phyloP scores from a whole-genome alignment of 2,113 vertebrate genomes.

The Grammomys surdaster region DNA sequence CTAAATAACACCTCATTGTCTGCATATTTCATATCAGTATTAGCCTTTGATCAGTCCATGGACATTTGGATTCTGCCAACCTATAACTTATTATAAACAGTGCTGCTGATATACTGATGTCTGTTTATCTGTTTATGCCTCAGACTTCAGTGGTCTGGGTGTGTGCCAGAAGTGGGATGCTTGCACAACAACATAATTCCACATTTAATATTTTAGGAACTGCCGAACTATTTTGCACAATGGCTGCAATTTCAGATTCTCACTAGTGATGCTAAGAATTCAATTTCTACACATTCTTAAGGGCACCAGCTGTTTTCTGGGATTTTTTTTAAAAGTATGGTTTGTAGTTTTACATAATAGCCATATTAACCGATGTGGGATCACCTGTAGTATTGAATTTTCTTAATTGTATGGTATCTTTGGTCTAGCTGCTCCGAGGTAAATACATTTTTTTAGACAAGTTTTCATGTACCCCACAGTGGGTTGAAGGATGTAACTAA shows the following conservation, averaged over 20 bases:
- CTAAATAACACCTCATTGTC: not conserved
- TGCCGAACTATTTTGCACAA: not conserved
- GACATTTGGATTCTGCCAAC: not conserved
- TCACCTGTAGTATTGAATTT: not conserved
- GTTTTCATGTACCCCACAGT: not conserved
- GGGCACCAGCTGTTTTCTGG: not conserved
- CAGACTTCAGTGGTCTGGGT: not conserved
- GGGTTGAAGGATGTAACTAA: not conserved
- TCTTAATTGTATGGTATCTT: constrained; percentile 2
- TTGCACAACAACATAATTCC: not conserved
- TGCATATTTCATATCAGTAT: not conserved
- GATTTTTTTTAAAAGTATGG: not conserved
- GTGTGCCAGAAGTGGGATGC: not conserved
- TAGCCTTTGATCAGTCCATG: not conserved
- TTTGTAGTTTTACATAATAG: not conserved
- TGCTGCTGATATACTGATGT: not conserved
- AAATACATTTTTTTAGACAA: not conserved
- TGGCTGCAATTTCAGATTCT: not conserved
- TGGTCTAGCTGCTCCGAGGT: not conserved
- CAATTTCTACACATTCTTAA: not conserved
- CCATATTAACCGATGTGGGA: not conserved
- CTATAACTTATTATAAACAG: not conserved
- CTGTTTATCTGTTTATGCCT: not conserved
- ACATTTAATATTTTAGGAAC: not conserved
- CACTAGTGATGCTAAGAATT: not conserved